Base-by-base conservation (phyloP, 2,113 vertebrate genomes). In the Maccullochella peelii region DNA sequence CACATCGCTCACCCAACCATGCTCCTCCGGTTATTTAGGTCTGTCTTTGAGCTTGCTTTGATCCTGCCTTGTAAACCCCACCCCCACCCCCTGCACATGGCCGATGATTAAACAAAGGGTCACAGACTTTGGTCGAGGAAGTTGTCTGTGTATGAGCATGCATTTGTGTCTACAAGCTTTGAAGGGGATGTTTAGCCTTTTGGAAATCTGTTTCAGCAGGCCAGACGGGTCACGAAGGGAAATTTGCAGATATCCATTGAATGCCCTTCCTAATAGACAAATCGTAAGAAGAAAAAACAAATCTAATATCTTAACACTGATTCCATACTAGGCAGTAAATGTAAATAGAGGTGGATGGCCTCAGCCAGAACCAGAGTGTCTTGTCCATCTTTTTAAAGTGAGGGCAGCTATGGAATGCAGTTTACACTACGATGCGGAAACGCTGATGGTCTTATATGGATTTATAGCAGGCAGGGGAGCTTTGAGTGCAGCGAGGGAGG, bases 361-460 rank as follows among this genome's bases (percentile, higher is more conserved):
- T 2, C 49, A 8, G 71, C 59, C 20, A 71, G 81, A 82, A 79
- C 52, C 82, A 42, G 79, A 40, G 71, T 72, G 76, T 88, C 84
- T 90, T 83, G 70, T 82, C 66, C 1, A 0, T 76, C 59, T 82
- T 84, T 82, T 86, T 57, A 57, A 88, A 82, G 55, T 38, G 57
- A 86, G 82, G 77, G 67, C 78, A 86, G 80, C n/a, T 0, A 67
- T 84, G 87, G 87, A 85, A 89, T 89, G 79, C 77, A 44, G 87
- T 89, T 88, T 86, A 75, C 49, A 27, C 80, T 73, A 67, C 0
- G 38, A 84, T 65, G 61, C 44, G 40, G 87, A 83, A 87, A 47
- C 30, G 8, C 70, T 77, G 84, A 84, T 86, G 88, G 77, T 86
- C 84, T 90, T 90, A 82, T 84, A 83, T 88, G 88, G 88, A 91